Evolutionary conservation across 2,888 invertebrate species (phyloP).

Genomic region (Pristionchus maxplancki): DNA sequence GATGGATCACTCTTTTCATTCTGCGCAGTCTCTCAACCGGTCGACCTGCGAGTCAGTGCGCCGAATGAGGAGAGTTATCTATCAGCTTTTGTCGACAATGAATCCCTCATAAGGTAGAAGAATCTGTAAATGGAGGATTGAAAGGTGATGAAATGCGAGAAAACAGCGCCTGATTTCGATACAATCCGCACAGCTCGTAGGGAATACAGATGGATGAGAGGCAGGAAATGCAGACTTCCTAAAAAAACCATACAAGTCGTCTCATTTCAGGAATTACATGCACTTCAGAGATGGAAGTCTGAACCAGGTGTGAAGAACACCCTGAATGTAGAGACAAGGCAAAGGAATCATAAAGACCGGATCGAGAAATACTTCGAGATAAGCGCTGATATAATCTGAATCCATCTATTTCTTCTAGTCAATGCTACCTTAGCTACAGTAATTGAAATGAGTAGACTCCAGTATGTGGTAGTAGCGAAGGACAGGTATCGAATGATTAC

Average conservation of each 20-base stretch:
- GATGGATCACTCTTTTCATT: too few relatives aligned
- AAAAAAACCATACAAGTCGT: neutral
- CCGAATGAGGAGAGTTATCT: too few relatives aligned
- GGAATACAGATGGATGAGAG: neutral
- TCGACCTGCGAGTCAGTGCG: too few relatives aligned
- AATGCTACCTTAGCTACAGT: neutral
- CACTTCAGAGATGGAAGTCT: neutral
- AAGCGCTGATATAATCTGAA: neutral
- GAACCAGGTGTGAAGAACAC: neutral
- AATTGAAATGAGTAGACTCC: neutral
- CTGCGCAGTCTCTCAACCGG: too few relatives aligned
- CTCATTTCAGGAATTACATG: neutral
- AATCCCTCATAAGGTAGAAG: too few relatives aligned
- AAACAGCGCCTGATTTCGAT: neutral
- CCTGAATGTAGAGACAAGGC: neutral
- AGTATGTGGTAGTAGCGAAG: neutral
- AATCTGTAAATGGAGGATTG: too few relatives aligned
- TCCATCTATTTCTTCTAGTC: too few relatives aligned
- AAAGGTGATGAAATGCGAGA: too few relatives aligned
- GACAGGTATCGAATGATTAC: neutral
- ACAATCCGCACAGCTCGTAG: neutral
- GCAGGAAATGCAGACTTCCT: neutral
- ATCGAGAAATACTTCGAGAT: neutral
- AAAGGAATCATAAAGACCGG: neutral
- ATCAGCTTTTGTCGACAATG: too few relatives aligned